Conservation (phyloP, 2,113 vertebrate species). For the Vulpes ferrilata region DNA sequence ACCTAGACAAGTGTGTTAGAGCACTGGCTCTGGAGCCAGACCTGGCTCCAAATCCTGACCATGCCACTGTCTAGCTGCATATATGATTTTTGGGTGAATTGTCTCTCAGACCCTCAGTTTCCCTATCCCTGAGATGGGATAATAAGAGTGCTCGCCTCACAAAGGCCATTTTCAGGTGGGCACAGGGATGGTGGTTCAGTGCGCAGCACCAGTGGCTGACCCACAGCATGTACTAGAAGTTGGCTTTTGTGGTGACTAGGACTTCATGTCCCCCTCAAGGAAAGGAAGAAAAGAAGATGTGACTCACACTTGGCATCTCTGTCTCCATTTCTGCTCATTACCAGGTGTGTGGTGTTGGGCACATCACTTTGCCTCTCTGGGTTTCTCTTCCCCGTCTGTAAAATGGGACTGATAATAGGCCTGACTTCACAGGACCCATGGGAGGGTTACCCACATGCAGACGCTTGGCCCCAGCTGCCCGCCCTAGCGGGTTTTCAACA, state of each 20-base stretch:
- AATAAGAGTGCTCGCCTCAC: not conserved
- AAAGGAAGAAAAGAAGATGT: not conserved
- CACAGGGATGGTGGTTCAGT: not conserved
- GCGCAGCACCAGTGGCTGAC: not conserved
- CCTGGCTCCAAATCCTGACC: not conserved
- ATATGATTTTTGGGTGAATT: not conserved
- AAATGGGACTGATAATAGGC: slow-evolving; percentile 20
- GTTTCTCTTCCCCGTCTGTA: slow-evolving; percentile 59
- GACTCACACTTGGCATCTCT: not conserved
- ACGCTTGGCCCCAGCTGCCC: not conserved
- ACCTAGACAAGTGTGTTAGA: not conserved
- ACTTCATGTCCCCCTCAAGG: not conserved
- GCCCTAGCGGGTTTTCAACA: not conserved
- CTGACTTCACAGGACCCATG: not conserved
- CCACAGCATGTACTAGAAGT: not conserved
- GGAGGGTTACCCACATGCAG: not conserved
- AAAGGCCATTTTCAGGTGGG: not conserved
- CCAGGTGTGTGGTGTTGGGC: not conserved
- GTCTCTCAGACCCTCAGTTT: slow-evolving; percentile 39
- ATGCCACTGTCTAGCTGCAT: not conserved
- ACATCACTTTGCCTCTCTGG: not conserved
- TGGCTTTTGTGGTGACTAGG: slow-evolving; percentile 1
- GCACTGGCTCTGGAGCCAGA: not conserved
- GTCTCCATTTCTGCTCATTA: not conserved
- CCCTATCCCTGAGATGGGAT: not conserved